These are phyloP conservation scores for Leptopilina myrica DNA, from an alignment of 2,888 invertebrate genomes.

Conservation along the genomic window DNA sequence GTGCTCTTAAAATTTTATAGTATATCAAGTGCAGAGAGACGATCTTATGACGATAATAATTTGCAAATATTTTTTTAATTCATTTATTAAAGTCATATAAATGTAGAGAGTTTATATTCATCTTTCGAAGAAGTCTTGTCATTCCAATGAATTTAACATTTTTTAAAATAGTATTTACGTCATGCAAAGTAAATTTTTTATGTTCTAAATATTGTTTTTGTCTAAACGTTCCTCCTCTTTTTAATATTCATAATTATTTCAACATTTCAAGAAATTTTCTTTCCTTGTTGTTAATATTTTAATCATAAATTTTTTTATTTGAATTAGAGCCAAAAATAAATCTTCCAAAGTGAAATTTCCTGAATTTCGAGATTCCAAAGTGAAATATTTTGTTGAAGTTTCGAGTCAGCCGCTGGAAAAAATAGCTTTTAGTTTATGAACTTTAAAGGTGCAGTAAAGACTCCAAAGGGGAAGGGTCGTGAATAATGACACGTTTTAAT, in stretches of 20 bases:
- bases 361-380: constrained; percentile 2
- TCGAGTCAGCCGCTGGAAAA: neutral
- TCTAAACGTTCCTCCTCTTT: too few relatives aligned
- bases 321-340: neutral
- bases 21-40: neutral
- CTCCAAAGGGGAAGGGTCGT: constrained; percentile 18
- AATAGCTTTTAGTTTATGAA: neutral
- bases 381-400: constrained; percentile 28
- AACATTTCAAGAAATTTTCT: too few relatives aligned
- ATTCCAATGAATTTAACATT: too few relatives aligned
- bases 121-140: too few relatives aligned
- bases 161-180: too few relatives aligned
- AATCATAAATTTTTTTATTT: neutral
- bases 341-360: neutral
- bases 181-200: too few relatives aligned
- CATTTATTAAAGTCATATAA: too few relatives aligned
- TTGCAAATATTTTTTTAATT: neutral
- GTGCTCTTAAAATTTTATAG: neutral
- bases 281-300: neutral
- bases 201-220: too few relatives aligned
- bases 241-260: too few relatives aligned
- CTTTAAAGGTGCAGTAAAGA: constrained; percentile 24
- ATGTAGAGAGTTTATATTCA: too few relatives aligned
- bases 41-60: neutral
- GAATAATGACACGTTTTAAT: constrained; percentile 51